Base-by-base conservation (phyloP, 2,113 vertebrate species). In the Calidris pugnax region DNA sequence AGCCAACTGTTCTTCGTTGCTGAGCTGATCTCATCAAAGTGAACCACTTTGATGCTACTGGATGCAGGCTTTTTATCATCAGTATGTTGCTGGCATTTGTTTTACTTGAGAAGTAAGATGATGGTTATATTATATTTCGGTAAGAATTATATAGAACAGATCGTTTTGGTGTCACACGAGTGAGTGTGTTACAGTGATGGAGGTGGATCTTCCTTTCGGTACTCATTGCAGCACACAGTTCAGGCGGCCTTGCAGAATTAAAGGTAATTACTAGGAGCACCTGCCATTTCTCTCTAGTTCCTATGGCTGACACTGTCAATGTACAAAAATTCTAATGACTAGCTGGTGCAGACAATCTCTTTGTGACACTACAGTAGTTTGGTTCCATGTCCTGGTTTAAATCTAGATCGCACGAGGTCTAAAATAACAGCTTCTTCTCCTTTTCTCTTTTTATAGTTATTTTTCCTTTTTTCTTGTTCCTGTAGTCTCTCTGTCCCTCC, bases 401-500 rank as follows among this genome's bases (percentile, higher is more conserved):
- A 89, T 90, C 68, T 83, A 84, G 60, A 68, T 67, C 69, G 10
- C 27, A 74, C 33, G 21, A 45, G 15, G 6, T 84, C 68, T 93
- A 87, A 93, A 95, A 92, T 94, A 89, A 71, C 47, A 56, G 10
- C 20, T 78, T 17, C 39, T 77, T 86, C 26, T 69, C n/a, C 23
- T 89, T 76, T 94, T 87, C 67, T 85, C 27, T 77, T 89, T 95
- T 95, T 84, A 79, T 84, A 89, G 56, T 53, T 80, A 16, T 53
- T 87, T 85, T 77, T 75, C 9, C 2, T 57, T 97, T 91, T 85
- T 66, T 39, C 59, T 90, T 76, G 35, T 89, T 91, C 68, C 37
- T 86, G 60, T 89, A 92, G 84, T 63, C 50, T 95, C 57, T 68
- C 68, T 95, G 71, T 96, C 72, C 71, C 73, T 97, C 90, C 76